Evolutionary conservation across 2,113 vertebrate genomes (phyloP).

Genomic region (Erinaceus europaeus): DNA sequence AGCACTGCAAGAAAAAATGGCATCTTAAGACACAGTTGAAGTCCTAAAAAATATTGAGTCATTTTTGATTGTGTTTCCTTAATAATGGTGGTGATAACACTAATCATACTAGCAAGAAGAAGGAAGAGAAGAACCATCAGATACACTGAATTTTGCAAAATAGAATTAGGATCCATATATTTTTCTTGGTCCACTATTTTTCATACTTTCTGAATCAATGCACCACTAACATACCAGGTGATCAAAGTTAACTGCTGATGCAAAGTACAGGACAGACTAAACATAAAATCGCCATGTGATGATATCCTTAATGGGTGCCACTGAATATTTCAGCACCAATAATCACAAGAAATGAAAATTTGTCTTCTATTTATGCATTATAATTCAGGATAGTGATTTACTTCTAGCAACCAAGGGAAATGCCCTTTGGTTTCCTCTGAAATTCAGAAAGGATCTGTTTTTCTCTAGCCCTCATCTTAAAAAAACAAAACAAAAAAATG

Average conservation of each 20-base stretch:
- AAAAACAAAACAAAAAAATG: conserved; percentile 20
- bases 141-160: not conserved
- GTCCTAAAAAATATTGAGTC: conserved; percentile 60
- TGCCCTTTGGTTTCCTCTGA: conserved; percentile 61
- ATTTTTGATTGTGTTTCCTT: not conserved
- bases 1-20: conserved; percentile 55
- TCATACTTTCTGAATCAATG: conserved; percentile 78
- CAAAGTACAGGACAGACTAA: conserved; percentile 83
- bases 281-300: conserved; percentile 86
- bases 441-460: conserved; percentile 77
- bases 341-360: conserved; percentile 83
- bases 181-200: conserved; percentile 81
- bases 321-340: conserved; percentile 90
- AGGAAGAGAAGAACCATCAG: not conserved
- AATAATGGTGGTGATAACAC: not conserved
- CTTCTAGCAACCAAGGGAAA: conserved; percentile 79
- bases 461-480: conserved; percentile 74
- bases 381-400: conserved; percentile 84
- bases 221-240: conserved; percentile 77
- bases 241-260: conserved; percentile 83
- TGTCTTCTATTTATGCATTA: conserved; percentile 80
- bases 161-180: conserved; percentile 19
- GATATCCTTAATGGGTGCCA: conserved; percentile 84
- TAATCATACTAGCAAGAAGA: not conserved
- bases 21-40: conserved; percentile 53